phyloP scores from a whole-genome alignment of 2,888 invertebrate species.

The Dendrolimus houi region DNA sequence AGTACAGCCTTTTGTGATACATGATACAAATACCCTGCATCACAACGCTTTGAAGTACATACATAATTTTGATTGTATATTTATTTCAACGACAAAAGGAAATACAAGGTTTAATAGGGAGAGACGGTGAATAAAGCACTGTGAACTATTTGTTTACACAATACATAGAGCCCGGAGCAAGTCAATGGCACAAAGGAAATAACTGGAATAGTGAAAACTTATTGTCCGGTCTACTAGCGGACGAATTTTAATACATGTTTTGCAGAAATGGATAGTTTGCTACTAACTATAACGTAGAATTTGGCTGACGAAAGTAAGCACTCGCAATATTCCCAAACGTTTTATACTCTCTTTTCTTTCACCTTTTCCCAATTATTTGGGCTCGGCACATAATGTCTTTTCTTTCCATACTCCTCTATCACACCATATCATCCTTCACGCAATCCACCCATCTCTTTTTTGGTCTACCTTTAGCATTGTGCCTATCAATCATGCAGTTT shows the following conservation, averaged over 20 bases:
- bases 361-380: no score
- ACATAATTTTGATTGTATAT: constrained; percentile 21
- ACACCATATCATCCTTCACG: no score
- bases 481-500: no score
- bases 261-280: neutral
- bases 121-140: constrained; percentile 13
- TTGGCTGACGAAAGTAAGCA: no score
- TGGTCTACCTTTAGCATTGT: no score
- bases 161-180: constrained; percentile 21
- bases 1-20: no score
- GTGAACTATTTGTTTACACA: constrained; percentile 33
- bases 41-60: constrained; percentile 13
- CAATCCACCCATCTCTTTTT: no score
- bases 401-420: no score
- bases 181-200: constrained; percentile 28
- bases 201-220: constrained; percentile 32
- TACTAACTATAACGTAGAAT: no score
- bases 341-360: no score
- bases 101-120: constrained; percentile 23
- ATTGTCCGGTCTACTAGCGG: constrained; percentile 11
- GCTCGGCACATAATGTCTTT: no score
- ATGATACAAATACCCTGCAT: neutral
- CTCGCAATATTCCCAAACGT: no score
- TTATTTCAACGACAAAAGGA: constrained; percentile 23
- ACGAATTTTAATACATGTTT: constrained; percentile 3